Evolutionary conservation across 2,797 vertebrate genomes (phyloP), one percentile per base, ranked within the genome.

Genomic region (Sebastes aleutianus): DNA sequence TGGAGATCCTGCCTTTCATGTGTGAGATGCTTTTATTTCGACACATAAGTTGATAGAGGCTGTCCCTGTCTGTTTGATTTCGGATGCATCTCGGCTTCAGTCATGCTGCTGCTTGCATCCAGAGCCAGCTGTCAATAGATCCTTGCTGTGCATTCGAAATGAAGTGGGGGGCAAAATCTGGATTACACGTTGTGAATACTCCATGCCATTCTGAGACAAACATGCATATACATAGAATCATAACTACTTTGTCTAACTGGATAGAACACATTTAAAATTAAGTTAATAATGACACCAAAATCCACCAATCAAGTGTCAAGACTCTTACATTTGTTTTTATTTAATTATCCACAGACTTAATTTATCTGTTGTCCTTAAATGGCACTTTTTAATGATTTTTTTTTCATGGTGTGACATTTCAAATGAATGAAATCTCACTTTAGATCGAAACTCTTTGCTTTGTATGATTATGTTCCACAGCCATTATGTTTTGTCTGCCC

Each of bases 1-100:
- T 95, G 91, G 95, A 94, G 94, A 95, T 94, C 78, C 87, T 88
- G 91, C 91, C 94, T 96, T 96, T 96, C 92, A 95, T 95, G 92
- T 94, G 86, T 70, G 88, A 88, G 90, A 90, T 90, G 93, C 94
- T 95, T 95, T 96, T 93, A 94, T 95, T 92, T 91, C 63, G 34
- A 92, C 93, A 90, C 91, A 85, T 88, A 85, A 83, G 84, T 91
- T 86, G 91, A 89, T 79, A 76, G 75, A 80, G 83, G 86, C 85
- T 84, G 86, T 88, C 79, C 70, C 76, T 63, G 78, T 86, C 84
- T 87, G 85, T 89, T 87, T 90, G 88, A 92, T 89, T 54, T 92
- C 88, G 83, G 82, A 80, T 34, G 71, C 83, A 78, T 81, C 85
- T 85, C 74, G 18, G 79, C 83, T 74, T 86, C 85, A 74, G 82